Base-by-base conservation (phyloP, 2,797 vertebrate genomes). In the Sebastes kiyomatsui region DNA sequence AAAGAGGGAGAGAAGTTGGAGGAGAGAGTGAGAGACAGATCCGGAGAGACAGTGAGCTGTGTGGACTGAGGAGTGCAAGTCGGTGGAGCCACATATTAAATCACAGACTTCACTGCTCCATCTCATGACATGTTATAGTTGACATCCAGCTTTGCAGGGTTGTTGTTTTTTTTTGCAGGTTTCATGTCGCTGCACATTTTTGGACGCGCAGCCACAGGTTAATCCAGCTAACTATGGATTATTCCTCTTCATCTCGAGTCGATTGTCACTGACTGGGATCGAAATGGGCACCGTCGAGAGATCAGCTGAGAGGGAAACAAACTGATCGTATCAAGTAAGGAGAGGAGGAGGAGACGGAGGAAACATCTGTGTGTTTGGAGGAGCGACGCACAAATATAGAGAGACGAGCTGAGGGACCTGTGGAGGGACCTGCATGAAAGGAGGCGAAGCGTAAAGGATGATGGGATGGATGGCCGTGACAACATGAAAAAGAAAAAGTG, bases 401-500 rank as follows among this genome's bases (percentile, higher is more conserved):
- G 85, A 80, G 82, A 80, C 77, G 3, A 54, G 46, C 77, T 42
- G 85, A 81, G 58, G 70, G 82, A 94, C 92, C 93, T 93, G 94
- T 93, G 89, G 92, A 92, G 65, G 83, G 90, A 85, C 66, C 85
- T 79, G 7, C n/a, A 77, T 74, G 87, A 81, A 32, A 62, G 87
- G 82, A 90, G 86, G 79, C 74, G 65, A 86, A 62, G 82, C 79
- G 66, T 46, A 81, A 67, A 80, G 79, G 81, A 94, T 82, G 85
- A 93, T 79, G 91, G 90, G 87, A 93, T 95, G 95, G 93, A 42
- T 42, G 38, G 38, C 90, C 79, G 91, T 94, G 90, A 94, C 94
- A 96, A 95, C 92, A 96, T 96, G 95, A 96, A 95, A 95, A 96
- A 95, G 95, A 95, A 96, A 95, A 95, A 96, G 95, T 95, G 90